Evolutionary conservation across 1,140 invertebrate species (phyloP), one percentile per base, ranked within the genome.

Genomic region (Drosophila saltans): DNA sequence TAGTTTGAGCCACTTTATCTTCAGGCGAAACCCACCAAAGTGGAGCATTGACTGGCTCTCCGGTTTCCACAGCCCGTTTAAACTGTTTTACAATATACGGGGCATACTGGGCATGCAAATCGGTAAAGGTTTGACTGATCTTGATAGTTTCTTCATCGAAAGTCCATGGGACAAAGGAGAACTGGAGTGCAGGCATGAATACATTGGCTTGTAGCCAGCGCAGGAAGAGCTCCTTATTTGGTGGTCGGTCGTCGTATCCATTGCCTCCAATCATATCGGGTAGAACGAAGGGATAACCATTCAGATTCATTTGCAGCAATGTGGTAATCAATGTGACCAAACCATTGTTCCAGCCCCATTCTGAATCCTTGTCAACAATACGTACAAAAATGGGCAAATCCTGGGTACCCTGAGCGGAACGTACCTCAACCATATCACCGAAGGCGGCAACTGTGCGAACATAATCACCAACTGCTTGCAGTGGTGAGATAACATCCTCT

Each of bases 231-330:
- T 98, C 96, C 72, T 95, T 95, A 3, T 94, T 94, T 2, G 95
- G 95, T 26, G 93, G 94, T 90, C 94, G 93, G 41, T 93, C 92
- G 10, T 94, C 92, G 81, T 96, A 97, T 0, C 95, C 96, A 90
- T 98, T 98, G 2, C 98, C 98, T 2, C 98, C 98, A 76, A 99
- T 96, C 96, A 98, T 97, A 88, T 98, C 97, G 0, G 97, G 97
- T 1, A 98, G 92, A 4, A 98, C 95, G 78, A 96, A 95, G 0
- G 95, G 94, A 92, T 98, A 98, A 4, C 97, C 97, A 75, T 96
- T 95, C 45, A 98, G 91, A 78, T 97, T 97, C 93, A 97, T 95
- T 78, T 96, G 95, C 2, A 98, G 92, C 0, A 96, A 91, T 2
- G 96, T 96, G 0, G 97, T 96, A 43, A 98, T 95, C 6, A 98